Percentiles rank a stretch among this genome's conserved stretches.
Evolutionary conservation across 2,113 vertebrate genomes (phyloP).

Genomic region (Gopherus flavomarginatus): DNA sequence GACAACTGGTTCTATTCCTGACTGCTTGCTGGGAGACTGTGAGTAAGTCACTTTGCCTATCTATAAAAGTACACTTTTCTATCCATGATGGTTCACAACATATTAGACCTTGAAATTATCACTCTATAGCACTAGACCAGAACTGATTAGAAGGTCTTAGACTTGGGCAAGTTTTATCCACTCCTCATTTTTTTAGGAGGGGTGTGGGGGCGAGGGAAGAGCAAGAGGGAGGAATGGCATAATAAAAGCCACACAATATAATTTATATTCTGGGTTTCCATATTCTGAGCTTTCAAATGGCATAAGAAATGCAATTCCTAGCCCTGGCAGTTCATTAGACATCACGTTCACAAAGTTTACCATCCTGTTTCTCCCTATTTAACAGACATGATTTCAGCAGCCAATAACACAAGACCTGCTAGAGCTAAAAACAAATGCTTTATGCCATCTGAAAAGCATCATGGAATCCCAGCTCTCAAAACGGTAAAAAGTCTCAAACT

Average conservation of each 20-base stretch:
- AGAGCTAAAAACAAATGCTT: background rate
- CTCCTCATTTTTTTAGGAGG: background rate
- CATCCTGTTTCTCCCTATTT: background rate
- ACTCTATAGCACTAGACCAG: too few relatives aligned
- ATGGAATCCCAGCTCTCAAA: background rate
- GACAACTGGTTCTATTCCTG: too few relatives aligned
- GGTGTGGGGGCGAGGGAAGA: too few relatives aligned
- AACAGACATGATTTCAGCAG: background rate
- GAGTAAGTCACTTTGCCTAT: too few relatives aligned
- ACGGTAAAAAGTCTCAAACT: background rate
- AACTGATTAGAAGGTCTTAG: too few relatives aligned
- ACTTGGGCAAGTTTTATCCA: background rate
- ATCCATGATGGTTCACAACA: too few relatives aligned
- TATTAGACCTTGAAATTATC: too few relatives aligned
- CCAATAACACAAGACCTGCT: background rate
- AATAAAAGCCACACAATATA: background rate
- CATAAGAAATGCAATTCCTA: too few relatives aligned
- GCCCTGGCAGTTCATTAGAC: background rate
- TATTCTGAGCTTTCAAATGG: background rate
- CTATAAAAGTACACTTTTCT: too few relatives aligned
- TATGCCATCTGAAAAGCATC: background rate
- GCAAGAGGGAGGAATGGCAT: rapidly evolving
- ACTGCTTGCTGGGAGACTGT: too few relatives aligned
- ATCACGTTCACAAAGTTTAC: rapidly evolving
- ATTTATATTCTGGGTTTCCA: background rate